A percentile compares a stretch with the other conserved stretches of the same genome.
Conservation (phyloP, 2,888 invertebrate species). For the Mongoloraphidia duomilia region DNA sequence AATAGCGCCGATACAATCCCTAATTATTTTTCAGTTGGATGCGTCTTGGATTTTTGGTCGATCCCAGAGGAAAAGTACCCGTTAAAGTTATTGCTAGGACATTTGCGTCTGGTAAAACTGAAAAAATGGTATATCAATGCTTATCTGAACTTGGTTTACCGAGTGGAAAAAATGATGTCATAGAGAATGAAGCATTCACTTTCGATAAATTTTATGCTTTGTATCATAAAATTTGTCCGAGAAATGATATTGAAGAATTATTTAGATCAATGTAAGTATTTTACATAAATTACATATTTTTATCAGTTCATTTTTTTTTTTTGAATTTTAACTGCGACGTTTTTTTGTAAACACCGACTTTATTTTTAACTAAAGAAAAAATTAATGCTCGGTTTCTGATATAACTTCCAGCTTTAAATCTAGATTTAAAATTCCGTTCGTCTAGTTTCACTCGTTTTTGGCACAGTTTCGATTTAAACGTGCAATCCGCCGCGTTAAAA, state of each 20-base stretch:
- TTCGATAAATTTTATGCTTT: constrained; percentile 97
- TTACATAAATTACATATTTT: constrained; percentile 3
- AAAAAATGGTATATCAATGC: constrained; percentile 95
- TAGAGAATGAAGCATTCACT: constrained; percentile 88
- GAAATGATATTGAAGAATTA: constrained; percentile 96
- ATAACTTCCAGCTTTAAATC: too few relatives aligned
- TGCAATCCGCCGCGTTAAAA: too few relatives aligned
- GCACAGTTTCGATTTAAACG: too few relatives aligned
- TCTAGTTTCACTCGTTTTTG: too few relatives aligned
- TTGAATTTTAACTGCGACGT: not conserved
- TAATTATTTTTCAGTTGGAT: constrained; percentile 73
- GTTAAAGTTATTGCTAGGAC: constrained; percentile 93
- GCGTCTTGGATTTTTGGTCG: constrained; percentile 86
- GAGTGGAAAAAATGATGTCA: constrained; percentile 88
- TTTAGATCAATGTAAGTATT: constrained; percentile 84
- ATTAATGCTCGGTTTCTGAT: too few relatives aligned
- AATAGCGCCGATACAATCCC: too few relatives aligned
- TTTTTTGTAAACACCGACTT: not conserved
- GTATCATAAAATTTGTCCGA: constrained; percentile 97
- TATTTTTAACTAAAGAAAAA: not conserved
- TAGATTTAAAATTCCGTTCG: too few relatives aligned
- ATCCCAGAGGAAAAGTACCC: constrained; percentile 89
- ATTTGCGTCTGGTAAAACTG: constrained; percentile 98
- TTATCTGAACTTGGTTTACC: constrained; percentile 87
- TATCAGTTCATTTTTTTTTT: constrained; percentile 1